Base-by-base conservation (phyloP, 2,888 invertebrate species). In the Chydorus sphaericus region DNA sequence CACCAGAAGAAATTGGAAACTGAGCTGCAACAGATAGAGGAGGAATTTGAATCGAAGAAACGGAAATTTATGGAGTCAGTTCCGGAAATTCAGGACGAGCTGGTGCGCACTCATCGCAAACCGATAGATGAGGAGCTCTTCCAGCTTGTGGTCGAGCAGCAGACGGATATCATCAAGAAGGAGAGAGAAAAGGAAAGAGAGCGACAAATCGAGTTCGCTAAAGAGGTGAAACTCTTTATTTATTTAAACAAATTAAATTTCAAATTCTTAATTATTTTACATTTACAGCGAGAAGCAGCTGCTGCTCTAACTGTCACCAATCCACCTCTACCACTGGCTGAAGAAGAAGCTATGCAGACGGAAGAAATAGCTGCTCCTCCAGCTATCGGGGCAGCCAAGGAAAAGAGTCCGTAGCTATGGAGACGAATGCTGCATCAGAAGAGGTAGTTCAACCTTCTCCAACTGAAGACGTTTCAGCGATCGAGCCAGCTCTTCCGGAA, bases 1-100 rank as follows among this genome's bases (percentile, higher is more conserved):
- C 96, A 96, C 70, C 92, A 92, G 78, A 92, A 91, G 73, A 97
- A 96, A 69, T 72, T 96, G 44, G 94, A 96, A 68, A 87, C 88
- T 1, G 96, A 96, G 69, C 69, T 97, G 62, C 88, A 91, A 66
- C 89, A 91, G 70, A 94, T 96, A 63, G 94, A 96, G 68, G 94
- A 96, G 68, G 92, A 92, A 68, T 96, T 96, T 68, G 90, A 92
- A 65, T 83, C 87, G 0, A 96, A 96, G 70, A 96, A 96, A 68
- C 78, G 88, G 58, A 91, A 91, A 68, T 92, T 96, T 68, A 80
- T 90, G 55, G 93, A 94, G 69, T 87, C 89, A 56, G 93, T 93
- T 66, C 91, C 93, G 64, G 75, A 81, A 18, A 96, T 96, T 73
- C 90, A 92, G 66, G 87, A 89, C 65, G 93, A 94, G 70, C 73